Base-by-base conservation (phyloP, 2,113 vertebrate genomes). In the Sinocyclocheilus grahami region DNA sequence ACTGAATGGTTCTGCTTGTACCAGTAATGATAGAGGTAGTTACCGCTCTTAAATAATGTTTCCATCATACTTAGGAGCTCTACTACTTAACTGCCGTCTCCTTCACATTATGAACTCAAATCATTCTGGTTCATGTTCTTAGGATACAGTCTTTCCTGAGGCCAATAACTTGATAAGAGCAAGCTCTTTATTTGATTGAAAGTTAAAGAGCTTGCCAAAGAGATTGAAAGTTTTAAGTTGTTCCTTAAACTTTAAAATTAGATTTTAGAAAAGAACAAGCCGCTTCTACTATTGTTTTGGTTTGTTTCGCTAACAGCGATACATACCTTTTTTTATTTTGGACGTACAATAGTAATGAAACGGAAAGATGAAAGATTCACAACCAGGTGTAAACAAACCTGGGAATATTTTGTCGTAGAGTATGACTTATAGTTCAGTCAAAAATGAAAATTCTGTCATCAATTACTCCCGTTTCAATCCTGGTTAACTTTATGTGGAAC, bases 1-100 rank as follows among this genome's bases (percentile, higher is more conserved):
- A 74, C 82, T 86, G 79, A 87, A 82, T 51, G 62, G 62, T 87
- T 84, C 71, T 83, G 72, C 75, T 84, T 37, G 71, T 69, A 53
- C 63, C 53, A 67, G 83, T 67, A 86, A 85, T 87, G 77, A 82
- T 67, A 27, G 78, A 53, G 69, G 58, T 76, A 62, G 55, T 78
- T 82, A 80, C 55, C 42, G 24, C 69, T 72, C n/a, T 71, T 82
- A 88, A 84, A 85, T 76, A 55, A 46, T 30, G 83, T 42, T 48
- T 78, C 80, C 62, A 51, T 89, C 72, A 75, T 82, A 27, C 78
- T 81, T 72, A 71, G 48, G 58, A 58, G 24, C 5, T 12, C 58
- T 12, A 37, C 30, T 78, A 46, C 63, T 55, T 55, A 62, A 18
- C 67, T 75, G 33, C 22, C 12, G 58, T 67, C 67, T 83, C 30